phyloP scores from a whole-genome alignment of 1,140 invertebrate species.

The Diabrotica virgifera region DNA sequence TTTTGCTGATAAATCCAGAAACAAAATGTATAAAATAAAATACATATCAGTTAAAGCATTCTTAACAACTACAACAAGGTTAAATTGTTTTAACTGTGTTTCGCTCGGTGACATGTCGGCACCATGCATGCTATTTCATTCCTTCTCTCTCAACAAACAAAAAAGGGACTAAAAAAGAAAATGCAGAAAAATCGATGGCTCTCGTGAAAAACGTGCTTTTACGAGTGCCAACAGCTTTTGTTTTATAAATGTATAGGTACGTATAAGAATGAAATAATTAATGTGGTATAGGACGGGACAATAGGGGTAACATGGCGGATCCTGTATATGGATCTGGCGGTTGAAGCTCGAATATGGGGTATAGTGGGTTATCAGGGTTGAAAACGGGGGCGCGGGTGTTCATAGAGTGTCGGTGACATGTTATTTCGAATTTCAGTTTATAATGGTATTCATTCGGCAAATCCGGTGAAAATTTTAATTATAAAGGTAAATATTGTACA shows the following conservation, averaged over 20 bases:
- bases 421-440: neutral
- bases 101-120: neutral
- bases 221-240: neutral
- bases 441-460: neutral
- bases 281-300: neutral
- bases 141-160: neutral
- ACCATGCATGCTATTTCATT: neutral
- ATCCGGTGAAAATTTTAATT: neutral
- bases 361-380: neutral
- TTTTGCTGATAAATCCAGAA: too few species aligned
- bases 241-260: neutral
- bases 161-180: neutral
- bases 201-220: neutral
- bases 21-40: too few species aligned
- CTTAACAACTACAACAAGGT: too few species aligned
- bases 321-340: neutral
- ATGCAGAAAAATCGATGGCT: neutral
- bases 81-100: neutral
- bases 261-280: neutral
- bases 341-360: neutral
- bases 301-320: neutral
- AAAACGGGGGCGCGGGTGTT: neutral
- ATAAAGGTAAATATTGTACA: neutral
- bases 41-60: too few species aligned
- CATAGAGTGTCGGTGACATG: neutral